Evolutionary conservation across 2,113 vertebrate species (phyloP).

Genomic region (Agapornis roseicollis): DNA sequence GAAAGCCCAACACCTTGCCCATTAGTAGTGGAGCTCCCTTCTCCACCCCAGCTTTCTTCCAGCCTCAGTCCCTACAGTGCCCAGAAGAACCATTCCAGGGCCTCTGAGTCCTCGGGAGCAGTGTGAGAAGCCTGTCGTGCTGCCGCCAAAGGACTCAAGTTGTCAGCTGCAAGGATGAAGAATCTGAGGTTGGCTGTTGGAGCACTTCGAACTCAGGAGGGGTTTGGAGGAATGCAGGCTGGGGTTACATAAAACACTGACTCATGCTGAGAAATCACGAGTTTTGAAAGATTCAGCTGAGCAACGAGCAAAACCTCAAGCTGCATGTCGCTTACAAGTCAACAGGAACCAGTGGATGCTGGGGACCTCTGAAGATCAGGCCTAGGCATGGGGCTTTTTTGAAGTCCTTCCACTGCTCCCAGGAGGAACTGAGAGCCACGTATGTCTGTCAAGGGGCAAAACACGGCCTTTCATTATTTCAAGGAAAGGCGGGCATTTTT

Average conservation of each 20-base stretch:
- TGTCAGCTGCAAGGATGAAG: not conserved
- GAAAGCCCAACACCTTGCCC: not conserved
- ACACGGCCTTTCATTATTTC: not conserved
- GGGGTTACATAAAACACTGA: slow-evolving; percentile 54
- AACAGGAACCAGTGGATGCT: not conserved
- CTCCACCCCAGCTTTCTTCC: not conserved
- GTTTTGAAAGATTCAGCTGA: slow-evolving; percentile 15
- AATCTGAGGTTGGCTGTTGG: not conserved
- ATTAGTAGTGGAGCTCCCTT: accelerated
- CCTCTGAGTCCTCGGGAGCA: not conserved
- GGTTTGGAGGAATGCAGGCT: slow-evolving; percentile 33
- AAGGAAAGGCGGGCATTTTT: not conserved
- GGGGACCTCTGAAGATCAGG: not conserved
- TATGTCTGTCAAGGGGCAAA: not conserved
- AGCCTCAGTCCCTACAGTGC: not conserved
- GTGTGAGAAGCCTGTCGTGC: not conserved
- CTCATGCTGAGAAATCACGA: slow-evolving; percentile 43
- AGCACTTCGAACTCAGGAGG: not conserved
- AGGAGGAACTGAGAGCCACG: not conserved
- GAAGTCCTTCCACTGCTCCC: not conserved
- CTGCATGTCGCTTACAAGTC: not conserved
- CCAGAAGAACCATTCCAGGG: not conserved
- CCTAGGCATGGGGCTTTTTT: accelerated
- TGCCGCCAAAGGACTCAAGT: accelerated
- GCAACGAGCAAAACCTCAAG: not conserved